Evolutionary conservation across 2,888 invertebrate species (phyloP).

Genomic region (Malacosoma neustria): DNA sequence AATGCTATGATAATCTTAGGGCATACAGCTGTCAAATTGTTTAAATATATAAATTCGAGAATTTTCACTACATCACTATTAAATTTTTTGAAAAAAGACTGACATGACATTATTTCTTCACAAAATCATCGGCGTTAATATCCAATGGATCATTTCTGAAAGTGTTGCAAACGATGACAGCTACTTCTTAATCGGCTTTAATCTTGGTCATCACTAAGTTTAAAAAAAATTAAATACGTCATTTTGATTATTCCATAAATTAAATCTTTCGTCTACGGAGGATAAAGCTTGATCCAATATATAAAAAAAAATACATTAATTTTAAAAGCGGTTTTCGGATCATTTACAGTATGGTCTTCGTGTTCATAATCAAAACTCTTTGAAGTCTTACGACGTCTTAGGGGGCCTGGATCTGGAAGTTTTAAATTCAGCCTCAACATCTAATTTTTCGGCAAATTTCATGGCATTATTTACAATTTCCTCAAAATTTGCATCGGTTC

Average conservation of each 20-base stretch:
- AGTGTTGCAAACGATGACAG: constrained; percentile 10
- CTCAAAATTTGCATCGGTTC: constrained; percentile 13
- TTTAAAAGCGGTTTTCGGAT: constrained; percentile 9
- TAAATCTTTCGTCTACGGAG: constrained; percentile 13
- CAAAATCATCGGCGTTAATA: constrained; percentile 12
- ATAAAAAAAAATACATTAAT: constrained; percentile 8
- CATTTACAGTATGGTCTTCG: constrained; percentile 11
- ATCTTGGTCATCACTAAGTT: constrained; percentile 12
- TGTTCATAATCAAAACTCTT: constrained; percentile 13
- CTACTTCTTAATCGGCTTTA: constrained; percentile 11
- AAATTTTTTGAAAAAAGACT: constrained; percentile 10
- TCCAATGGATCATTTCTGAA: constrained; percentile 12
- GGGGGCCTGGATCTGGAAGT: constrained; percentile 9
- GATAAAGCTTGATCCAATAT: constrained; percentile 12
- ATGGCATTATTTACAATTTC: constrained; percentile 14
- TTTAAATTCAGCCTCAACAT: constrained; percentile 9
- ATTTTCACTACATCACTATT: constrained; percentile 10
- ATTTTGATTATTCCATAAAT: constrained; percentile 15
- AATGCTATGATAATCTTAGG: constrained; percentile 12
- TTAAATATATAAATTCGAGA: constrained; percentile 10
- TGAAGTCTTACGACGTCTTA: constrained; percentile 12
- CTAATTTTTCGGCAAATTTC: constrained; percentile 10
- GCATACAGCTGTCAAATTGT: constrained; percentile 12
- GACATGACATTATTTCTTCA: constrained; percentile 9
- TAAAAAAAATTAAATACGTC: constrained; percentile 14